A percentile compares a stretch with the other conserved stretches of the same genome.
Evolutionary conservation across 2,888 invertebrate genomes (phyloP).

Genomic region (Nebria salina): DNA sequence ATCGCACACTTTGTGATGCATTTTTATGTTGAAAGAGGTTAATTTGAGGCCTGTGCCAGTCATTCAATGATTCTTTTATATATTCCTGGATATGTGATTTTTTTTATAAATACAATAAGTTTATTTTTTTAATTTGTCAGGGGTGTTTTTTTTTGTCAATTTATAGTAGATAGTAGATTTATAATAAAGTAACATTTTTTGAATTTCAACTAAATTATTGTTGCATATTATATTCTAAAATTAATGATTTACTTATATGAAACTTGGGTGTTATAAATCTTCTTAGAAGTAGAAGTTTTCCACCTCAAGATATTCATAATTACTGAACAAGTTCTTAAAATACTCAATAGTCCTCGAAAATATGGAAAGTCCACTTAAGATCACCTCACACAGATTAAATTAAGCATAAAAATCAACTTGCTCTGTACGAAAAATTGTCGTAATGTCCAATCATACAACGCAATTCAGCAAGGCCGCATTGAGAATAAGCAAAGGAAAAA

Average conservation of each 20-base stretch:
- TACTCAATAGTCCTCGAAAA: conserved; percentile 9
- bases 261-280: too few species aligned
- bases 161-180: too few species aligned
- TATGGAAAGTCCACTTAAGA: conserved; percentile 7
- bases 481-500: background rate
- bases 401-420: conserved; percentile 42
- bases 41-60: conserved; percentile 20
- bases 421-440: conserved; percentile 24
- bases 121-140: background rate
- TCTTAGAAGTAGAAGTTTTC: background rate
- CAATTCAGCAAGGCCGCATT: background rate
- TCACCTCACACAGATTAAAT: conserved; percentile 34
- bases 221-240: too few species aligned
- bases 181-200: too few species aligned
- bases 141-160: background rate
- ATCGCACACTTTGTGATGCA: conserved; percentile 1
- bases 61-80: conserved; percentile 6
- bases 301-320: background rate
- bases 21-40: conserved; percentile 20
- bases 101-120: background rate
- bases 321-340: background rate
- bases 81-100: background rate
- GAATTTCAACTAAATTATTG: too few species aligned
- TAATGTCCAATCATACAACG: conserved; percentile 19
- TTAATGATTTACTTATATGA: background rate